These are phyloP conservation scores for Scartelaos histophorus DNA, from an alignment of 2,113 vertebrate species.

Conservation along the genomic window DNA sequence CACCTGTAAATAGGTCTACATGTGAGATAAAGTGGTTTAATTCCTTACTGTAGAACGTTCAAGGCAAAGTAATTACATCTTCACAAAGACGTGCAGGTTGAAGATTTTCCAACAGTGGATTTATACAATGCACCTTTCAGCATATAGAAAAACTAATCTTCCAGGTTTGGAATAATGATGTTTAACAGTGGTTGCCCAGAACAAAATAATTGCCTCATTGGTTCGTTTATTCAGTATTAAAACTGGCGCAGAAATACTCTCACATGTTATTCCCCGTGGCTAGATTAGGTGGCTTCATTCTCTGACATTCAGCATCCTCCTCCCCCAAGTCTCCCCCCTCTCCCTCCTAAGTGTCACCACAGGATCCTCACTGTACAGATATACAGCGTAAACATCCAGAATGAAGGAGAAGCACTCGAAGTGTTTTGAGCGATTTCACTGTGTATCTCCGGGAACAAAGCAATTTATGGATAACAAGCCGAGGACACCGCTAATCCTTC, in stretches of 20 bases:
- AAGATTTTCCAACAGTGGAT: too few relatives aligned
- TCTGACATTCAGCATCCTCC: constrained; percentile 18
- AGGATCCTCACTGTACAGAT: constrained; percentile 11
- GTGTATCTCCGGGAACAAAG: constrained; percentile 3
- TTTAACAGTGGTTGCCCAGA: not conserved
- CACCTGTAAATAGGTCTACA: too few relatives aligned
- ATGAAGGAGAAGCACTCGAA: not conserved
- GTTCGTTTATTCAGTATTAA: not conserved
- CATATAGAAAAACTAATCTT: not conserved
- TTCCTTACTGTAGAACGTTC: too few relatives aligned
- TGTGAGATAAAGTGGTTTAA: too few relatives aligned
- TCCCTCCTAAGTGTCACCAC: constrained; percentile 27
- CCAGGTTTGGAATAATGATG: not conserved
- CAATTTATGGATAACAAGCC: constrained; percentile 5
- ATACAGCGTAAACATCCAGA: constrained; percentile 16
- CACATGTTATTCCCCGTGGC: not conserved
- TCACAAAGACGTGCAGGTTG: too few relatives aligned
- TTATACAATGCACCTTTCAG: too few relatives aligned
- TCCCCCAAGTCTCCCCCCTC: not conserved
- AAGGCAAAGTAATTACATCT: too few relatives aligned
- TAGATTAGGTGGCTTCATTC: constrained; percentile 12
- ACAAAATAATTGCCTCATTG: not conserved
- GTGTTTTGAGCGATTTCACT: not conserved
- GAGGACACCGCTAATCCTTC: constrained; percentile 36
- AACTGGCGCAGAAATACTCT: not conserved